phyloP scores from a whole-genome alignment of 35 echinoderm and acorn worm species.

The Amphiura filiformis region DNA sequence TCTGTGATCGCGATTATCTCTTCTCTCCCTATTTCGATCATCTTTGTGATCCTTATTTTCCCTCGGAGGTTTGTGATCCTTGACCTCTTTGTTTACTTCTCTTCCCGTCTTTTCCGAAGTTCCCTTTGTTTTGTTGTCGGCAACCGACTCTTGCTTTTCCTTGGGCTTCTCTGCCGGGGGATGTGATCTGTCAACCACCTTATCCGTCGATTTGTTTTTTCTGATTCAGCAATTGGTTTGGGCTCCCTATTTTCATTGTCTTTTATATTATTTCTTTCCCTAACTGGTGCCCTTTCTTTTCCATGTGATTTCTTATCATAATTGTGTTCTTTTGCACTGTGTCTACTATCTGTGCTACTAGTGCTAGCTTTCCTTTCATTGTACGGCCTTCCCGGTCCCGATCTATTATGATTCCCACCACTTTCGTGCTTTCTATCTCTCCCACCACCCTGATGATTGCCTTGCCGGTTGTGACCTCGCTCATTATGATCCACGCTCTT shows the following conservation, averaged over 20 bases:
- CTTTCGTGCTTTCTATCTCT: not conserved
- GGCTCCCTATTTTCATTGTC: not conserved
- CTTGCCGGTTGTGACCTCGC: not conserved
- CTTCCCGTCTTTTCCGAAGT: conserved; percentile 3
- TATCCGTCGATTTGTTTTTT: not conserved
- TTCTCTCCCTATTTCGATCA: not conserved
- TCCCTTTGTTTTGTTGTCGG: conserved; percentile 17
- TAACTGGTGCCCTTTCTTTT: not conserved
- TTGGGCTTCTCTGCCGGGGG: not conserved
- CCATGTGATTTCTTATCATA: not conserved
- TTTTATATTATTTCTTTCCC: not conserved
- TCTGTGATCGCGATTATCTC: conserved; percentile 4
- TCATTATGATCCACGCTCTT: not conserved
- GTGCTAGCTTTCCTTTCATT: conserved; percentile 1
- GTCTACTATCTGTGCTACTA: conserved; percentile 1
- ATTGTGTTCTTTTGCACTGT: not conserved
- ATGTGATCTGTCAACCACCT: not conserved
- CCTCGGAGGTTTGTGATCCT: not conserved
- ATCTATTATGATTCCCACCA: not conserved
- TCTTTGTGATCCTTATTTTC: not conserved
- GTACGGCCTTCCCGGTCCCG: not conserved
- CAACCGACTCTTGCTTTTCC: conserved; percentile 15
- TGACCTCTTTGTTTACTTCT: conserved; percentile 6
- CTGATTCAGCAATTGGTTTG: conserved; percentile 15
- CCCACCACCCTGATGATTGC: not conserved